A percentile compares a stretch with the other conserved stretches of the same genome.
These are phyloP conservation scores for Drosophila prosaltans DNA, from an alignment of 1,140 invertebrate genomes.

Conservation along the genomic window DNA sequence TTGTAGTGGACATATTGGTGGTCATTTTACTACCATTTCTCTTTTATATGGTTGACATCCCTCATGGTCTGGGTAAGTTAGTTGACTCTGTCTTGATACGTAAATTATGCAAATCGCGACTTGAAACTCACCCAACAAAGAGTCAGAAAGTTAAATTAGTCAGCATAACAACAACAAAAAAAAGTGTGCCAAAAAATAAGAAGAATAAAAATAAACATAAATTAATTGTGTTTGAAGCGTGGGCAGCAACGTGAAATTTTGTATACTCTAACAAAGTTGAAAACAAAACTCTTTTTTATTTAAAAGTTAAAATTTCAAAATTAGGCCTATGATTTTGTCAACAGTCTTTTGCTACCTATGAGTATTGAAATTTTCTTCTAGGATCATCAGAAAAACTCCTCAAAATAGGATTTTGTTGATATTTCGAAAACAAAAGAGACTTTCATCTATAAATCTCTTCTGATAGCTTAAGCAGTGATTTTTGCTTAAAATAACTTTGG, in stretches of 20 bases:
- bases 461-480: too few relatives aligned
- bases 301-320: too few relatives aligned
- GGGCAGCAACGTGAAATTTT: constrained; percentile 15
- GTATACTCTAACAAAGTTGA: constrained; percentile 22
- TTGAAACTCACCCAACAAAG: constrained; percentile 29
- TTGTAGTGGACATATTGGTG: constrained; percentile 15
- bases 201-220: constrained; percentile 59
- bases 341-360: too few relatives aligned
- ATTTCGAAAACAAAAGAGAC: too few relatives aligned
- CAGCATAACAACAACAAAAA: constrained; percentile 17
- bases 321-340: too few relatives aligned
- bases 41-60: background rate
- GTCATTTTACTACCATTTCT: background rate
- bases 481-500: too few relatives aligned
- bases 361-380: too few relatives aligned
- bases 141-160: constrained; percentile 40
- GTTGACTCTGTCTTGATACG: background rate
- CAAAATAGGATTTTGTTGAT: too few relatives aligned
- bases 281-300: background rate
- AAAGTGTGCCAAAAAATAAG: constrained; percentile 60
- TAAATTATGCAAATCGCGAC: constrained; percentile 38
- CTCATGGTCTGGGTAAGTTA: constrained; percentile 33
- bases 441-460: too few relatives aligned
- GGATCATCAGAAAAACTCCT: too few relatives aligned
- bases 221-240: constrained; percentile 45